These are phyloP conservation scores for Amia ocellicauda DNA, from an alignment of 2,113 vertebrate genomes.

Conservation along the genomic window DNA sequence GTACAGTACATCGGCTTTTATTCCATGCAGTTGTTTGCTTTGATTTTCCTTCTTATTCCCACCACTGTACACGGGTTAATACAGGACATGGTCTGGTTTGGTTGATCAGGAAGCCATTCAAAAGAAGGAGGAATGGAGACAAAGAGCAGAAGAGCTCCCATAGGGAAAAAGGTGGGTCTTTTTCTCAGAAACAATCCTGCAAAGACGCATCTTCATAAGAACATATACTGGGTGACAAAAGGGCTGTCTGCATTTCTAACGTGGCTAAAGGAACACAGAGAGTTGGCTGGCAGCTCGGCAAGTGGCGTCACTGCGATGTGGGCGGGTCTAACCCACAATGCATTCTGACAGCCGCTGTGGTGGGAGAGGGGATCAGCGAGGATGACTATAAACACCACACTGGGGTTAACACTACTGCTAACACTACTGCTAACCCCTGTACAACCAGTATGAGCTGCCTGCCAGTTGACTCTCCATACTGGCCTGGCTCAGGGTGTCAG, in stretches of 20 bases:
- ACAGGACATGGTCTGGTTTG: conserved; percentile 61
- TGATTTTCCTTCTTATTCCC: conserved; percentile 79
- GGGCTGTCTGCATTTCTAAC: conserved; percentile 33
- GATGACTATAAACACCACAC: no score
- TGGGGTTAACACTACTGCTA: no score
- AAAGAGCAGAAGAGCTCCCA: conserved; percentile 38
- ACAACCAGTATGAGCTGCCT: no score
- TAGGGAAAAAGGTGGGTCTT: conserved; percentile 41
- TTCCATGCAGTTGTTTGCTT: conserved; percentile 91
- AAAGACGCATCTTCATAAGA: conserved; percentile 16
- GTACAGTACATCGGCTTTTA: conserved; percentile 90
- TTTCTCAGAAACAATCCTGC: conserved; percentile 46
- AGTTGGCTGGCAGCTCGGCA: no score
- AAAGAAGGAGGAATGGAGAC: conserved; percentile 47
- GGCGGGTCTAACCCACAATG: no score
- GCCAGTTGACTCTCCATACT: no score
- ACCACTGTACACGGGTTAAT: conserved; percentile 77
- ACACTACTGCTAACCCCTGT: no score
- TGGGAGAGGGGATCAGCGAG: no score
- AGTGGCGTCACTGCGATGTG: no score
- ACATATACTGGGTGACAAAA: conserved; percentile 29
- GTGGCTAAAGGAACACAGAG: conserved; percentile 20
- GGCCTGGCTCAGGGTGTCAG: no score
- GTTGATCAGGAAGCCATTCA: conserved; percentile 65
- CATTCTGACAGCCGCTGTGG: no score